Evolutionary conservation across 1,140 invertebrate genomes (phyloP).

Genomic region (Andrena cerasifolii): DNA sequence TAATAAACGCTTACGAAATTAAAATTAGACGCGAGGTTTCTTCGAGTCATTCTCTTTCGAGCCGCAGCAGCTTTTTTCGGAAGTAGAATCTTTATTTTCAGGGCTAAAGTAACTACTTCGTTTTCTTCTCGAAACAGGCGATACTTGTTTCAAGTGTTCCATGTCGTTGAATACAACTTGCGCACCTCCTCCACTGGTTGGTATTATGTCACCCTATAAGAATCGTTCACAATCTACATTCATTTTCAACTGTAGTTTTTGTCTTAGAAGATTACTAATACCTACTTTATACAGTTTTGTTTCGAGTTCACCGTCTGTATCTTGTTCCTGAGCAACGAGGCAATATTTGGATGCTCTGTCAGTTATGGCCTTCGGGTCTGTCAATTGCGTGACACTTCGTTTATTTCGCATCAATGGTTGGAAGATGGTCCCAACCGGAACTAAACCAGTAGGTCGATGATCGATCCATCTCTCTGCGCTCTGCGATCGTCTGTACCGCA

Average conservation of each 20-base stretch:
- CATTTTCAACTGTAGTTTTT: background rate
- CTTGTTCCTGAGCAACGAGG: slow-evolving; percentile 94
- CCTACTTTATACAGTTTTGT: slow-evolving; percentile 94
- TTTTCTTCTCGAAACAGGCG: slow-evolving; percentile 84
- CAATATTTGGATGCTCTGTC: slow-evolving; percentile 91
- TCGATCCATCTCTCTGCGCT: slow-evolving; percentile 94
- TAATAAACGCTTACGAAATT: background rate
- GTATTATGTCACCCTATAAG: slow-evolving; percentile 92
- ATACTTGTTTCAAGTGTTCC: slow-evolving; percentile 93
- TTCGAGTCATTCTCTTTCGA: slow-evolving; percentile 26
- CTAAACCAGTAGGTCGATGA: slow-evolving; percentile 89
- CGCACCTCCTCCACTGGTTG: slow-evolving; percentile 95
- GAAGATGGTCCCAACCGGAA: slow-evolving; percentile 91
- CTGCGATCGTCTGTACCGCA: slow-evolving; percentile 88
- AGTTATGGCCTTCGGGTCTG: slow-evolving; percentile 82
- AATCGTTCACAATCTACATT: slow-evolving; percentile 2
- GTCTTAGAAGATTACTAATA: slow-evolving; percentile 67
- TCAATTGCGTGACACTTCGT: slow-evolving; percentile 92
- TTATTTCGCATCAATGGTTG: slow-evolving; percentile 91
- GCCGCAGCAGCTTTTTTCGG: background rate
- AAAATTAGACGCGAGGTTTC: slow-evolving; percentile 37
- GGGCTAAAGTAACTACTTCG: slow-evolving; percentile 58
- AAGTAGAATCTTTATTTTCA: slow-evolving; percentile 6
- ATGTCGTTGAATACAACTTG: slow-evolving; percentile 98
- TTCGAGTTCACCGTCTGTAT: slow-evolving; percentile 94